These are phyloP conservation scores for Elysia chlorotica DNA, from an alignment of 1,140 invertebrate species.

Conservation along the genomic window DNA sequence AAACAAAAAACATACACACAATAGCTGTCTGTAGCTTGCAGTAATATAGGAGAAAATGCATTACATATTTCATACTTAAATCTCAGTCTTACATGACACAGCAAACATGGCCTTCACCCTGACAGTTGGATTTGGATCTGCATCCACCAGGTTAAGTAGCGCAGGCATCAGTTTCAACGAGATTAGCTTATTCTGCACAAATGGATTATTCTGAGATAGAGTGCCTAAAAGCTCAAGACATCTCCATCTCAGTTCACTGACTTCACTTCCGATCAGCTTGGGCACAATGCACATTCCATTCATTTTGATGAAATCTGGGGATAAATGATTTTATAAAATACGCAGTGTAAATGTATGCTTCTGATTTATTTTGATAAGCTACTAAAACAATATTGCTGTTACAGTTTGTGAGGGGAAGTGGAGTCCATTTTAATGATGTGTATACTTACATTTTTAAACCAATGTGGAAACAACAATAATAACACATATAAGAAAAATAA, in stretches of 20 bases:
- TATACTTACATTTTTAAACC: too few species aligned
- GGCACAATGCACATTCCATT: slow-evolving; percentile 75
- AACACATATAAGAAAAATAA: too few species aligned
- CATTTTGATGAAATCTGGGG: slow-evolving; percentile 79
- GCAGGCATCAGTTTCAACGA: slow-evolving; percentile 70
- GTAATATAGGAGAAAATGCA: too few species aligned
- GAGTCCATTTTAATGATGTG: too few species aligned
- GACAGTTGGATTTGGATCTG: slow-evolving; percentile 67
- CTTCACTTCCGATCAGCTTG: slow-evolving; percentile 69
- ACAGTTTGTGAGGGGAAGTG: too few species aligned
- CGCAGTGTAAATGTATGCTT: too few species aligned
- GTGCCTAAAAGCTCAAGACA: slow-evolving; percentile 74
- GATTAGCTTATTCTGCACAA: slow-evolving; percentile 72
- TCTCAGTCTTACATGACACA: slow-evolving; percentile 70
- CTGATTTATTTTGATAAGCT: too few species aligned
- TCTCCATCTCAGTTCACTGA: slow-evolving; percentile 68
- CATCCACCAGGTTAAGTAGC: slow-evolving; percentile 71
- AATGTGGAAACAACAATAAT: too few species aligned
- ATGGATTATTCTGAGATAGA: slow-evolving; percentile 79
- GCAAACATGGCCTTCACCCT: slow-evolving; percentile 75
- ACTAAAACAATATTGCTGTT: too few species aligned
- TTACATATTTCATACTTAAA: neutral
- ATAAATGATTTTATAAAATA: too few species aligned
- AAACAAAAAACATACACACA: too few species aligned
- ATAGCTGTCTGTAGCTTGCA: too few species aligned